phyloP scores from a whole-genome alignment of 2,797 vertebrate species.

The Peromyscus nudipes region DNA sequence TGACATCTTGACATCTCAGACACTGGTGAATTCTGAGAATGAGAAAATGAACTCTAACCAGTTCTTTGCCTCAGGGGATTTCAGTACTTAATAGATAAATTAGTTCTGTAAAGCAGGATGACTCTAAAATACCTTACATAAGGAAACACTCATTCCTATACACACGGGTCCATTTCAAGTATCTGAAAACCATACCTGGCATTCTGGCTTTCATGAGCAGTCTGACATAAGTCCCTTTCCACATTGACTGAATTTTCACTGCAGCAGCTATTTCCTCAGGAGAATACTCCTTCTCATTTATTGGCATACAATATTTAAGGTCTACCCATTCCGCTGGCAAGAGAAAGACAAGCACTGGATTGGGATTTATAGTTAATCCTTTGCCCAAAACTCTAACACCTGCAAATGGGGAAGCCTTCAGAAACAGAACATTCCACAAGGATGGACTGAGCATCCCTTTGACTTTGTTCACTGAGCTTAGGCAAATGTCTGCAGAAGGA shows the following conservation, averaged over 20 bases:
- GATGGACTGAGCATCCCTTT: not conserved
- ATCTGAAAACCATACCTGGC: slow-evolving; percentile 87
- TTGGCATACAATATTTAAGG: slow-evolving; percentile 62
- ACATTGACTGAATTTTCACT: slow-evolving; percentile 90
- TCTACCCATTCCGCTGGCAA: slow-evolving; percentile 77
- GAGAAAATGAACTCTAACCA: not conserved
- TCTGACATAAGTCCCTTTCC: slow-evolving; percentile 88
- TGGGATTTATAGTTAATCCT: not conserved
- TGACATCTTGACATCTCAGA: too few species aligned
- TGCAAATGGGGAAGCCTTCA: not conserved
- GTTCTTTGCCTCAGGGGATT: not conserved
- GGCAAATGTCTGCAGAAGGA: not conserved
- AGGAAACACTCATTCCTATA: not conserved
- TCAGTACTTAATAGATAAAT: not conserved
- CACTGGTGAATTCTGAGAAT: not conserved
- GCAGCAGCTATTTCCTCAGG: slow-evolving; percentile 88
- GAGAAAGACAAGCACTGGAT: not conserved
- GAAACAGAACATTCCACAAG: not conserved
- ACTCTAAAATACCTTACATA: not conserved
- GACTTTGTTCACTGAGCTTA: not conserved
- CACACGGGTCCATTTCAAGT: not conserved
- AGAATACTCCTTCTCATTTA: slow-evolving; percentile 87
- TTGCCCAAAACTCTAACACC: not conserved
- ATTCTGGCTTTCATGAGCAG: slow-evolving; percentile 88
- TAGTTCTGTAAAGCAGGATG: not conserved